Evolutionary conservation across 2,113 vertebrate species (phyloP), one percentile per base, ranked within the genome.

Genomic region (Lagenorhynchus albirostris): DNA sequence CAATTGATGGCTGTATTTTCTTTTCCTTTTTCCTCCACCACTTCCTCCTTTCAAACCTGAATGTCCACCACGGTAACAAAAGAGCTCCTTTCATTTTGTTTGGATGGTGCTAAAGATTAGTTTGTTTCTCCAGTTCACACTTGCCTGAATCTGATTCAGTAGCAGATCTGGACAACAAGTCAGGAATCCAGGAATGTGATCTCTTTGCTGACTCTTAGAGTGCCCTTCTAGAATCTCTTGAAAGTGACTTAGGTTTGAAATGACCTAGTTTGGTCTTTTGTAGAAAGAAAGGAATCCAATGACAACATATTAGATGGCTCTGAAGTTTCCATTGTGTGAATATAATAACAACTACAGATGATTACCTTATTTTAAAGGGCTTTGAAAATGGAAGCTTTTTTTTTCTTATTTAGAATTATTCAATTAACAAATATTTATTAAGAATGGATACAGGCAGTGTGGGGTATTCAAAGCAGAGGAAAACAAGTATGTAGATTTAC

Each of bases 111-210:
- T 87, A 95, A 96, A n/a, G 38, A 88, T 96, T 92, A 96, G 97
- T 97, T 98, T 65, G 58, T 97, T 94, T 96, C 87, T 98, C 94
- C 33, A 63, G 95, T 95, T 96, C 90, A 80, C 76, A 95, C 97
- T 95, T 95, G 96, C 80, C 84, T 76, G 58, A 84, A 83, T 96
- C 83, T 90, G 76, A 95, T 94, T 87, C 90, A 85, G 93, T 84
- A 95, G 87, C 83, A 94, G 65, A 95, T 81, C 65, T 84, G 47
- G 53, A 96, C 92, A 95, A 44, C 58, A 81, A 80, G 26, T 68
- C 55, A 82, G 81, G 76, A 94, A 97, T 97, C 84, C 65, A 94
- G 95, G 87, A 98, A 95, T 70, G 87, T 41, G 50, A 95, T 92
- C 65, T 84, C 60, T 81, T 92, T 76, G 63, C 79, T 92, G 33